phyloP scores from a whole-genome alignment of 2,113 vertebrate species.

The Cricetomys ansorgei region DNA sequence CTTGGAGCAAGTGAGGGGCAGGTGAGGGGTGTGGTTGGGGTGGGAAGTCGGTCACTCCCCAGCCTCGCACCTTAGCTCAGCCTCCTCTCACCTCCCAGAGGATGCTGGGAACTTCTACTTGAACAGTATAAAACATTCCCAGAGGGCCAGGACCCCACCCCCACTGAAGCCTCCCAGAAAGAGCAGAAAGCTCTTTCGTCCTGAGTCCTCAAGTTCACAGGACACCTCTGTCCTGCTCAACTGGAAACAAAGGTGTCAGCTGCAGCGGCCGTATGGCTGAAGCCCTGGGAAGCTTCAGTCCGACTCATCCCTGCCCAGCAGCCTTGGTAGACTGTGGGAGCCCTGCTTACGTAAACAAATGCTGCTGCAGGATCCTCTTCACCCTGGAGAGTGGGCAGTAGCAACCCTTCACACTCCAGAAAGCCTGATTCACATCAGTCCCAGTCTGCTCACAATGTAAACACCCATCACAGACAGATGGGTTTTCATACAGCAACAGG shows the following conservation, averaged over 20 bases:
- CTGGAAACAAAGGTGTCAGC: background rate
- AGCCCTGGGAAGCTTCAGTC: rapidly evolving
- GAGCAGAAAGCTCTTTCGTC: background rate
- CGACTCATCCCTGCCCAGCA: rapidly evolving
- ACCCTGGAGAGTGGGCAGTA: background rate
- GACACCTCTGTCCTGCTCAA: background rate
- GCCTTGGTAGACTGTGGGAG: rapidly evolving
- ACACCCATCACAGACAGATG: background rate
- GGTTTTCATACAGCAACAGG: background rate
- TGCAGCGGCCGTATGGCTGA: rapidly evolving
- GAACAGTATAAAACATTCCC: background rate
- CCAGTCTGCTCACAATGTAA: background rate
- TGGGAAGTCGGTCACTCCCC: rapidly evolving
- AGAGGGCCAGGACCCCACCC: background rate
- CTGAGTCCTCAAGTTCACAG: background rate
- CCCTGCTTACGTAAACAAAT: background rate
- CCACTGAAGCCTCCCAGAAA: background rate
- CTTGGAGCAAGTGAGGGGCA: too few species aligned
- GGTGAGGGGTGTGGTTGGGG: background rate
- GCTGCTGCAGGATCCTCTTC: background rate
- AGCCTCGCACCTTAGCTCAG: rapidly evolving
- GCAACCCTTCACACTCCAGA: background rate
- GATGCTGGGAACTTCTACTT: background rate
- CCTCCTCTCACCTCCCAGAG: background rate
- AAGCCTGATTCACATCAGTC: background rate